Conservation (phyloP, 2,113 vertebrate genomes). For the Morphnarchus princeps region DNA sequence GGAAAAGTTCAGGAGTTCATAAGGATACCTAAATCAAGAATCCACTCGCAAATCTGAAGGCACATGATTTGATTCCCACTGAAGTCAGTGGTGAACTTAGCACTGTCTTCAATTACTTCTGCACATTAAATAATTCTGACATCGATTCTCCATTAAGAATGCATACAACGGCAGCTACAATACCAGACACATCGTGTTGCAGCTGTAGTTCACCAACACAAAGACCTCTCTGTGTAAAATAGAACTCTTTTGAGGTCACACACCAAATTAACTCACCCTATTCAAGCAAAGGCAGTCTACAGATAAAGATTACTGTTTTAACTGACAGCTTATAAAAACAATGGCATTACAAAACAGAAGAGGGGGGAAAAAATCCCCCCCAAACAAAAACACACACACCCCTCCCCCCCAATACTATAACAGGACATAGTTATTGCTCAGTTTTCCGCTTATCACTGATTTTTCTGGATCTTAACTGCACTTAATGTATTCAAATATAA, state of each 20-base stretch:
- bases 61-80: fast-evolving
- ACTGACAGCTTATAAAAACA: background rate
- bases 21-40: background rate
- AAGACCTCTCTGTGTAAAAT: background rate
- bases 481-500: background rate
- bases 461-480: background rate
- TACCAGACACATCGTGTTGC: background rate
- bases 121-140: background rate
- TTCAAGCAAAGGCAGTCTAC: background rate
- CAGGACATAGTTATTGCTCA: background rate
- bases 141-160: background rate
- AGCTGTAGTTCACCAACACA: background rate
- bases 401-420: too few relatives aligned
- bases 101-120: background rate
- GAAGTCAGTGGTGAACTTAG: background rate
- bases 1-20: background rate
- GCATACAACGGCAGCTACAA: background rate
- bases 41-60: background rate
- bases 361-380: fast-evolving
- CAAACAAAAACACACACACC: background rate
- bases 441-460: background rate
- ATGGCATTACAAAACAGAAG: background rate
- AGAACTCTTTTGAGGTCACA: background rate
- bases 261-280: background rate
- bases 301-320: background rate